Evolutionary conservation across 1,140 invertebrate species (phyloP).

Genomic region (Pseudomyrmex pallidus): DNA sequence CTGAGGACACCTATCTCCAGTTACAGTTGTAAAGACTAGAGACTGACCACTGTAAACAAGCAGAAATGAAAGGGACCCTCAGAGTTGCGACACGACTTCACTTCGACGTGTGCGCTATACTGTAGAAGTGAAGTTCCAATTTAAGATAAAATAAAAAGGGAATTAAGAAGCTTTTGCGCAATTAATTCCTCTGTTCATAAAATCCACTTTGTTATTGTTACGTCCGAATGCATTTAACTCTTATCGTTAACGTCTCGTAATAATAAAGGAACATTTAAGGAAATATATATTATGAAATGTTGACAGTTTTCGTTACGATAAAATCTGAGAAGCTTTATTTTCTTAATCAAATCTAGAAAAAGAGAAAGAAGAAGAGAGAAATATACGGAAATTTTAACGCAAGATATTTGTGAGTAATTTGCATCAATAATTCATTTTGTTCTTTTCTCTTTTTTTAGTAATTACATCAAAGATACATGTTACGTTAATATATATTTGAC

Average conservation of each 20-base stretch:
- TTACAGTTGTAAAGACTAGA: conserved; percentile 61
- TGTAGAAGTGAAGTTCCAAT: conserved; percentile 13
- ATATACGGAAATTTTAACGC: not conserved
- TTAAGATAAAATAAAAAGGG: not conserved
- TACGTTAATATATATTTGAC: conserved; percentile 21
- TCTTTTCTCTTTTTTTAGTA: not conserved
- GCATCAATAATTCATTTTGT: not conserved
- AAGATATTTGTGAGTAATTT: not conserved
- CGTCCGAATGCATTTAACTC: not conserved
- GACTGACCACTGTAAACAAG: conserved; percentile 45
- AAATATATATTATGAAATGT: not conserved
- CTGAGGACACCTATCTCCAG: conserved; percentile 60
- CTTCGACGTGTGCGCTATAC: not conserved
- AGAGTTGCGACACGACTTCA: not conserved
- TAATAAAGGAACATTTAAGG: not conserved
- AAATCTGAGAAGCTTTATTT: not conserved
- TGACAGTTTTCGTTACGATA: not conserved
- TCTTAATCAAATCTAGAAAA: not conserved
- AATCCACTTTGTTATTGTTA: conserved; percentile 38
- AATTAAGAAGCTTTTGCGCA: conserved; percentile 11
- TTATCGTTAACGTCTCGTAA: not conserved
- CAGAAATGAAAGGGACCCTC: conserved; percentile 20
- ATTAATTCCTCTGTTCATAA: conserved; percentile 34
- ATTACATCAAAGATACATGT: conserved; percentile 17
- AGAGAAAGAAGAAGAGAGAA: no score